phyloP scores from a whole-genome alignment of 2,888 invertebrate species.

The Scotopteryx bipunctaria region DNA sequence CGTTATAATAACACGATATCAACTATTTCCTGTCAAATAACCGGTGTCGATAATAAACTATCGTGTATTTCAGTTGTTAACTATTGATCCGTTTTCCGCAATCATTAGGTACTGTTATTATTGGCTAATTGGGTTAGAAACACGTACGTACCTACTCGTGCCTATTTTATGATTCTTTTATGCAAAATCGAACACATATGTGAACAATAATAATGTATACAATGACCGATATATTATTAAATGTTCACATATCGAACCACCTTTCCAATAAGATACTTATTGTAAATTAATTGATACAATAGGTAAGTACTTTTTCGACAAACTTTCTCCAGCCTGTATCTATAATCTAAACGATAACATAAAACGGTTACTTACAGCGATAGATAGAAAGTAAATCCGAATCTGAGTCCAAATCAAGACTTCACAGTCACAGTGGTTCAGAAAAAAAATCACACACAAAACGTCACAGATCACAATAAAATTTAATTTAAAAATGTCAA shows the following conservation, averaged over 20 bases:
- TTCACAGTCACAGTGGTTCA: slow-evolving; percentile 67
- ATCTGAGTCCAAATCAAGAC: slow-evolving; percentile 69
- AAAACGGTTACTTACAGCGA: slow-evolving; percentile 77
- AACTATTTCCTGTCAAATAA: slow-evolving; percentile 49
- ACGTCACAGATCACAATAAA: slow-evolving; percentile 53
- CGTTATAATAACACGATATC: slow-evolving; percentile 46
- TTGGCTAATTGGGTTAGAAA: slow-evolving; percentile 34
- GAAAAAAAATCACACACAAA: slow-evolving; percentile 49
- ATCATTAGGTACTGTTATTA: slow-evolving; percentile 37
- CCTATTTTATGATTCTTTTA: slow-evolving; percentile 23
- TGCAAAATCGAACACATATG: slow-evolving; percentile 27
- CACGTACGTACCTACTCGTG: slow-evolving; percentile 18
- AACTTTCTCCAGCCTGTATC: slow-evolving; percentile 61
- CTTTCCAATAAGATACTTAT: slow-evolving; percentile 40
- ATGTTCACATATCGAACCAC: slow-evolving; percentile 34
- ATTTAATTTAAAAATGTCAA: slow-evolving; percentile 49
- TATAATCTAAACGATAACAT: slow-evolving; percentile 52
- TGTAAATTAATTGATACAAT: slow-evolving; percentile 27
- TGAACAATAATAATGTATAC: slow-evolving; percentile 42
- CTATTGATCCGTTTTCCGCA: slow-evolving; percentile 39
- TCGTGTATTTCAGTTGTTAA: slow-evolving; percentile 40
- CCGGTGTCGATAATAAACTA: slow-evolving; percentile 40
- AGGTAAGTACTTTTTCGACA: slow-evolving; percentile 39
- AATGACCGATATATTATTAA: slow-evolving; percentile 38
- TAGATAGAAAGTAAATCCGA: slow-evolving; percentile 83